Conservation (phyloP, 2,888 invertebrate genomes). For the Leucophenga maculata region DNA sequence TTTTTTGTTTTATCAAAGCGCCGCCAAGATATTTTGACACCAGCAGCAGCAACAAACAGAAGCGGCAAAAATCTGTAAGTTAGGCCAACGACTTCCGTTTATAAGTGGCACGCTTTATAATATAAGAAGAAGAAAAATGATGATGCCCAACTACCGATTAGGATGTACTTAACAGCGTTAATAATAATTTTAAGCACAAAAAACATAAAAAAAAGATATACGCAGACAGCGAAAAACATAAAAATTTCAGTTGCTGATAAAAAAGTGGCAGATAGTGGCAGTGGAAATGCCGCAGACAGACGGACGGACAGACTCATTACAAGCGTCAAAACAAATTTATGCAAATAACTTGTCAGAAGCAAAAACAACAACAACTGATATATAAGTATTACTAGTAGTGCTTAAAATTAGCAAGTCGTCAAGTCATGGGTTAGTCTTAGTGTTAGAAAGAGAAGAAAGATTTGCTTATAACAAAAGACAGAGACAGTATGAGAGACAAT, state of each 20-base stretch:
- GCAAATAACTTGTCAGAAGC: conserved; percentile 52
- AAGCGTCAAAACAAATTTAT: conserved; percentile 70
- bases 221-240: conserved; percentile 46
- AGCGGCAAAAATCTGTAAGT: too few species aligned
- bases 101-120: conserved; percentile 14
- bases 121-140: too few species aligned
- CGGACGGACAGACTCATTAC: conserved; percentile 61
- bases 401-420: background rate
- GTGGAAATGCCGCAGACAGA: conserved; percentile 59
- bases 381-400: background rate
- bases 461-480: background rate
- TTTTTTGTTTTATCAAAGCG: too few species aligned
- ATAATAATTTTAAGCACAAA: conserved; percentile 28
- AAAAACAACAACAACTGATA: conserved; percentile 26
- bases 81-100: conserved; percentile 16
- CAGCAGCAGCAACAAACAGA: too few species aligned
- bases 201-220: conserved; percentile 25
- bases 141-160: conserved; percentile 13
- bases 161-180: conserved; percentile 18
- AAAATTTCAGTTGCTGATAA: conserved; percentile 60
- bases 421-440: background rate
- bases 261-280: conserved; percentile 57
- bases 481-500: conserved; percentile 54
- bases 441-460: background rate
- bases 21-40: too few species aligned